phyloP scores from a whole-genome alignment of 2,888 invertebrate species.

The Lasius platythorax region DNA sequence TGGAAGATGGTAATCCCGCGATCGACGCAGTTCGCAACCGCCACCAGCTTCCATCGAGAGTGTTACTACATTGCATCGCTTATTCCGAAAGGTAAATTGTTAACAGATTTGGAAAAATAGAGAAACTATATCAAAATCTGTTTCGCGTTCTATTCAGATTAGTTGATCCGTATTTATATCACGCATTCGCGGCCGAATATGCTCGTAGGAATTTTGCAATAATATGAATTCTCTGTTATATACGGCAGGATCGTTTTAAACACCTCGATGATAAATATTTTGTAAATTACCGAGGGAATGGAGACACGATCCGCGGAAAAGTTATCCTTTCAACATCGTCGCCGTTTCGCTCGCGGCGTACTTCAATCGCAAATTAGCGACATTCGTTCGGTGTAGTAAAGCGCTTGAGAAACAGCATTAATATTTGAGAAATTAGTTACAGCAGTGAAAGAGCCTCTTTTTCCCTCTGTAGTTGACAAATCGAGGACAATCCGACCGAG shows the following conservation, averaged over 20 bases:
- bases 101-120: conserved; percentile 41
- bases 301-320: neutral
- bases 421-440: conserved; percentile 19
- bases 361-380: conserved; percentile 10
- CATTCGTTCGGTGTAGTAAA: conserved; percentile 9
- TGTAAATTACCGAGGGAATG: neutral
- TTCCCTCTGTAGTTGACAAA: conserved; percentile 33
- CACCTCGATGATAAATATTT: neutral
- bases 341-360: neutral
- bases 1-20: conserved; percentile 44
- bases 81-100: conserved; percentile 22
- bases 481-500: conserved; percentile 38
- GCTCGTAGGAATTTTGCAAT: neutral
- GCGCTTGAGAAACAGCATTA: conserved; percentile 30
- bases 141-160: neutral
- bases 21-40: conserved; percentile 41
- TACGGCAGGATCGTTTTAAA: neutral
- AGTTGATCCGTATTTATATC: neutral
- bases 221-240: neutral
- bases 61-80: conserved; percentile 2
- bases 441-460: neutral
- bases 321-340: neutral
- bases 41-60: neutral
- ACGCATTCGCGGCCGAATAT: neutral
- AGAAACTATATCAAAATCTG: conserved; percentile 33